Conservation (phyloP, 1,140 invertebrate species). For the Magallana angulata region DNA sequence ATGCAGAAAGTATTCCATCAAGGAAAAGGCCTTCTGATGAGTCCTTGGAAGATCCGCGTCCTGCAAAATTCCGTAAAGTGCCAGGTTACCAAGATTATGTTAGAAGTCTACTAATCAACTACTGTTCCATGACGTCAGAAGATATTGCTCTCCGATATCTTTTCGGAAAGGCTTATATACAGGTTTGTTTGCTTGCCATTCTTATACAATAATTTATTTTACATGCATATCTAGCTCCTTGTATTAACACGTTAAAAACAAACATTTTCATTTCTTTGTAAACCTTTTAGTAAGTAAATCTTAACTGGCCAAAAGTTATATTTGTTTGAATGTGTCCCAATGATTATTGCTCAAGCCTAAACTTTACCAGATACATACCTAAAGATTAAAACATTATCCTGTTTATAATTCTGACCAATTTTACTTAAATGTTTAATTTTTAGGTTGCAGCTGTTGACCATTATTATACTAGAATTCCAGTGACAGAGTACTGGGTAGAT, state of each 20-base stretch:
- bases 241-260: too few relatives aligned
- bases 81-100: constrained; percentile 5
- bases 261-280: too few relatives aligned
- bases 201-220: not conserved
- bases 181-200: not conserved
- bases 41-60: constrained; percentile 9
- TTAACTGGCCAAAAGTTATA: too few relatives aligned
- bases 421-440: not conserved
- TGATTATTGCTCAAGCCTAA: too few relatives aligned
- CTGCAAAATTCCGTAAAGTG: not conserved
- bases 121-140: not conserved
- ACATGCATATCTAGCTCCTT: not conserved
- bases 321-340: too few relatives aligned
- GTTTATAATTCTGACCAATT: too few relatives aligned
- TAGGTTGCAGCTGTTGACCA: not conserved
- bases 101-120: not conserved
- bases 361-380: too few relatives aligned
- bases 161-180: not conserved
- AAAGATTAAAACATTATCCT: too few relatives aligned
- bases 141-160: not conserved
- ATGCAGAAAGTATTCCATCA: too few relatives aligned
- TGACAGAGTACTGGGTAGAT: not conserved
- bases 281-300: too few relatives aligned
- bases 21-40: too few relatives aligned
- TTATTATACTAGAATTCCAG: not conserved